A percentile compares a stretch with the other conserved stretches of the same genome.
phyloP scores from a whole-genome alignment of 2,888 invertebrate genomes.

The Itoplectis maculator region DNA sequence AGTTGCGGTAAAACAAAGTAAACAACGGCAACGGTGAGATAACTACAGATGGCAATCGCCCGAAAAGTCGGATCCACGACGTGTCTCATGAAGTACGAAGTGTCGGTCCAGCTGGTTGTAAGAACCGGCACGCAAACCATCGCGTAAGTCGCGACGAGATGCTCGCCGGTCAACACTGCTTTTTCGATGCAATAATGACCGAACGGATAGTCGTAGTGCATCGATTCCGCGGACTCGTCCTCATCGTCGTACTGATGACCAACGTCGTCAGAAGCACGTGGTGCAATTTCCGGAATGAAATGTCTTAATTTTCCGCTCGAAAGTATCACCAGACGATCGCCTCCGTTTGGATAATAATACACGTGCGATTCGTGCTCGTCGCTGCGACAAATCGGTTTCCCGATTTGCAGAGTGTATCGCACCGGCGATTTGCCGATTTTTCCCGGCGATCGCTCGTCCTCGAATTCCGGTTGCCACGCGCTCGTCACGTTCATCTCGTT shows the following conservation, averaged over 20 bases:
- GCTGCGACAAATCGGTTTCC: constrained; percentile 77
- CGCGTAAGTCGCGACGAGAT: constrained; percentile 88
- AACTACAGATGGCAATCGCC: constrained; percentile 89
- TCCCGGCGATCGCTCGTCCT: constrained; percentile 62
- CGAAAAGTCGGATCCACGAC: constrained; percentile 92
- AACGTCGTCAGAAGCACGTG: constrained; percentile 54
- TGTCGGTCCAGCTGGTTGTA: constrained; percentile 90
- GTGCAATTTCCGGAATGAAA: constrained; percentile 83
- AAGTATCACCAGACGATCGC: constrained; percentile 85
- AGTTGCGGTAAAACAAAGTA: constrained; percentile 94
- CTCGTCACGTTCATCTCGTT: constrained; percentile 81
- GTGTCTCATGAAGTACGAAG: constrained; percentile 90
- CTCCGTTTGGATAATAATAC: constrained; percentile 76
- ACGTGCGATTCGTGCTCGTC: constrained; percentile 81
- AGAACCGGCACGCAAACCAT: constrained; percentile 91
- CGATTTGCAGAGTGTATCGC: constrained; percentile 78
- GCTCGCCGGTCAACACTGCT: constrained; percentile 86
- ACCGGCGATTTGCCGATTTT: constrained; percentile 25
- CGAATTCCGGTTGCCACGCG: constrained; percentile 79
- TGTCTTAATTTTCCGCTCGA: constrained; percentile 91
- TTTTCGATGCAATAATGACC: constrained; percentile 94
- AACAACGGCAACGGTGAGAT: constrained; percentile 90
- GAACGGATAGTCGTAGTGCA: constrained; percentile 89
- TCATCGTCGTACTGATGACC: constrained; percentile 85
- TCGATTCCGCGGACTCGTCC: constrained; percentile 83